phyloP scores from a whole-genome alignment of 2,113 vertebrate species.

The Peromyscus californicus region DNA sequence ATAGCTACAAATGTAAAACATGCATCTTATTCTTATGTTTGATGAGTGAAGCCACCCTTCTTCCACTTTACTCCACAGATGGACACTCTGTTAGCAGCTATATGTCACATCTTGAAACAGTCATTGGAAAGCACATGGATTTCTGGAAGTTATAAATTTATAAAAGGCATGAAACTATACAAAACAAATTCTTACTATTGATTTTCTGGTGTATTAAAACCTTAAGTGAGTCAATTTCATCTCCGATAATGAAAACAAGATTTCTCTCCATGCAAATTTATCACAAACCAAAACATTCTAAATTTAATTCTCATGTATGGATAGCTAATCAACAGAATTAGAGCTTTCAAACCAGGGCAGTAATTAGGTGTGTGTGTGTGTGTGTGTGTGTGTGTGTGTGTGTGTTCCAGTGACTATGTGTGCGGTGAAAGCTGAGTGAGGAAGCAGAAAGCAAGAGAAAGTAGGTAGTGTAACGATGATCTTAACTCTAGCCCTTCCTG shows the following conservation, averaged over 20 bases:
- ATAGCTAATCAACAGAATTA: constrained; percentile 68
- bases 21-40: not conserved
- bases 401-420: not conserved
- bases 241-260: constrained; percentile 78
- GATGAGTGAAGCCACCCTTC: not conserved
- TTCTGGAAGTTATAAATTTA: constrained; percentile 78
- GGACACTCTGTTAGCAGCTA: constrained; percentile 48
- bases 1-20: constrained; percentile 29
- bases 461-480: not conserved
- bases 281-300: constrained; percentile 81
- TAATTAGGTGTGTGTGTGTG: not conserved
- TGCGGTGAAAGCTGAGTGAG: not conserved
- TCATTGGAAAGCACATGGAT: constrained; percentile 71
- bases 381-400: not conserved
- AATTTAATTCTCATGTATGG: constrained; percentile 77
- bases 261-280: constrained; percentile 65
- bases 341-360: not conserved
- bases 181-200: constrained; percentile 78
- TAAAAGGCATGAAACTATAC: constrained; percentile 75
- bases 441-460: not conserved
- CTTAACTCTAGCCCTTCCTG: not conserved
- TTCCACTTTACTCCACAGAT: constrained; percentile 56
- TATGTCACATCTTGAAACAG: constrained; percentile 72
- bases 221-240: constrained; percentile 77
- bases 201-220: constrained; percentile 84